These are phyloP conservation scores for Erebia ligea DNA, from an alignment of 2,888 invertebrate species.

Conservation along the genomic window DNA sequence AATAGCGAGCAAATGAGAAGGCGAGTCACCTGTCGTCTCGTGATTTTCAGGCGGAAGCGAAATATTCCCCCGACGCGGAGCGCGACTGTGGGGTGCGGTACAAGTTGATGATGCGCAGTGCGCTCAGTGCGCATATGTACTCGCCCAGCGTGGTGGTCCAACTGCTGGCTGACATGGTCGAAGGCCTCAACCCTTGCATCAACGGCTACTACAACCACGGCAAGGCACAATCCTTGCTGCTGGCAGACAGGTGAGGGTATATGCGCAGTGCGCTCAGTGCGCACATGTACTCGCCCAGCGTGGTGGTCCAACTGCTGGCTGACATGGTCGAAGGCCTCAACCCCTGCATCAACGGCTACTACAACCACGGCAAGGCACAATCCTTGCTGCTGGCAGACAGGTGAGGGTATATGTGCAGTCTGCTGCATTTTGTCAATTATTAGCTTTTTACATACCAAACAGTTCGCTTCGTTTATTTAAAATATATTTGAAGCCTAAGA, in stretches of 20 bases:
- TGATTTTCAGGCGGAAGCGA: conserved; percentile 10
- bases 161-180: conserved; percentile 8
- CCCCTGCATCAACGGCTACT: conserved; percentile 59
- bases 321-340: conserved; percentile 47
- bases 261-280: conserved; percentile 7
- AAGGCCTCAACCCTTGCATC: conserved; percentile 58
- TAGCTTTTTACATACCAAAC: too few relatives aligned
- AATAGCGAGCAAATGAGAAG: too few relatives aligned
- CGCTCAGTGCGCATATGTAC: conserved; percentile 36
- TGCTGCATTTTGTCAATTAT: too few relatives aligned
- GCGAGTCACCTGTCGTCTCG: background rate
- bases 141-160: conserved; percentile 13
- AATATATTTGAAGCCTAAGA: too few relatives aligned
- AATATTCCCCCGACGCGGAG: background rate
- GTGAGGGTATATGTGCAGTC: conserved; percentile 46
- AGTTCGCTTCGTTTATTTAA: too few relatives aligned
- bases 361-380: conserved; percentile 52
- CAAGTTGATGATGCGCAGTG: conserved; percentile 50
- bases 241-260: conserved; percentile 66
- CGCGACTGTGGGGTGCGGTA: conserved; percentile 37
- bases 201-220: conserved; percentile 59
- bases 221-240: conserved; percentile 51
- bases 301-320: conserved; percentile 10
- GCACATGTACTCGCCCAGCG: conserved; percentile 29
- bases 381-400: conserved; percentile 68